phyloP scores from a whole-genome alignment of 1,140 invertebrate genomes.

The Phthorimaea operculella region DNA sequence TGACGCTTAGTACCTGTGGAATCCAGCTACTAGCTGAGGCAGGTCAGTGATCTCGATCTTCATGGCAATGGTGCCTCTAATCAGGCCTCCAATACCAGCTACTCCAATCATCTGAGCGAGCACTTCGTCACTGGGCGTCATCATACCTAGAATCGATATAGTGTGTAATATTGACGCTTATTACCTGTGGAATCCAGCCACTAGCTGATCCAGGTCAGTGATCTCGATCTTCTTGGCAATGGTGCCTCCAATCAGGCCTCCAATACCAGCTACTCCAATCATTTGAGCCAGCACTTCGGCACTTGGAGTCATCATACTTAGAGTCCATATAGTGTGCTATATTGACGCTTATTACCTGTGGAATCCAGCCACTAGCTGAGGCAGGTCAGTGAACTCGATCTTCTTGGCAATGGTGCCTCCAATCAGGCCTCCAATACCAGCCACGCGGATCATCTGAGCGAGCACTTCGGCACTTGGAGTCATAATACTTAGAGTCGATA shows the following conservation, averaged over 20 bases:
- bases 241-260: constrained; percentile 74
- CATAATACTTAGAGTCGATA: no score
- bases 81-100: constrained; percentile 74
- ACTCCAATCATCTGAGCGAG: constrained; percentile 83
- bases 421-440: constrained; percentile 75
- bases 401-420: constrained; percentile 81
- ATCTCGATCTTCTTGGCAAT: constrained; percentile 89
- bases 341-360: constrained; percentile 84
- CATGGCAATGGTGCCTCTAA: constrained; percentile 81
- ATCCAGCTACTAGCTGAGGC: constrained; percentile 92
- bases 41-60: constrained; percentile 89
- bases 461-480: constrained; percentile 74
- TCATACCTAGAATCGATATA: no score
- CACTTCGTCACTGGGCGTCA: constrained; percentile 73
- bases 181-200: constrained; percentile 92
- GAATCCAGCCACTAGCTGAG: constrained; percentile 92
- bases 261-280: constrained; percentile 76
- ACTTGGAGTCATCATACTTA: constrained; percentile 73
- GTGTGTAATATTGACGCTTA: constrained; percentile 81
- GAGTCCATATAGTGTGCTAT: no score
- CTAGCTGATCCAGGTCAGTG: constrained; percentile 89
- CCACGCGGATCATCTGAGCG: constrained; percentile 81
- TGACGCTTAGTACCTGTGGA: constrained; percentile 85
- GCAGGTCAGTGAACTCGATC: constrained; percentile 89
- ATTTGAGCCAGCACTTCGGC: constrained; percentile 81